A percentile compares a stretch with the other conserved stretches of the same genome.
phyloP scores from a whole-genome alignment of 2,888 invertebrate genomes.

The Poecilobothrus nobilitatus region DNA sequence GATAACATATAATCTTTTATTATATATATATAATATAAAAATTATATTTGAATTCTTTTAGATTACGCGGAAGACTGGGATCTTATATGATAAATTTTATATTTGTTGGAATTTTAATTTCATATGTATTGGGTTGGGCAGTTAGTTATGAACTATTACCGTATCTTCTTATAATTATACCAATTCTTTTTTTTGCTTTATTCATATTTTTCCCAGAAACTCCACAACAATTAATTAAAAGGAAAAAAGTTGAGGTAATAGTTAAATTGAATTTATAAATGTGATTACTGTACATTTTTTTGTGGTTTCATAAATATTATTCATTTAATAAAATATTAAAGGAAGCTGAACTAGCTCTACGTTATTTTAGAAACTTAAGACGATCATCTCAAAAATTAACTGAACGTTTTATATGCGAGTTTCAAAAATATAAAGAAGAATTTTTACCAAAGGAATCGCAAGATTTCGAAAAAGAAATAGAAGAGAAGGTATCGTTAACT shows the following conservation, averaged over 20 bases:
- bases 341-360: constrained; percentile 36
- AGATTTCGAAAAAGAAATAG: constrained; percentile 17
- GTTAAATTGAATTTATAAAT: too few species aligned
- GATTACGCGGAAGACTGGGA: constrained; percentile 38
- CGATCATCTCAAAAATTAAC: constrained; percentile 28
- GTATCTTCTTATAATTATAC: too few species aligned
- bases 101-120: constrained; percentile 35
- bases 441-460: constrained; percentile 23
- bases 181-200: constrained; percentile 31
- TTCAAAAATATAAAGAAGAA: constrained; percentile 32
- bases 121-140: constrained; percentile 34
- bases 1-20: not conserved
- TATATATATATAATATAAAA: not conserved
- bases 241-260: constrained; percentile 28
- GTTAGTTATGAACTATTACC: constrained; percentile 31
- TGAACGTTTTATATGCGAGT: constrained; percentile 32
- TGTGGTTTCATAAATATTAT: too few species aligned
- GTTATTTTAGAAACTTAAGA: constrained; percentile 36
- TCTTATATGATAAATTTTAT: constrained; percentile 35
- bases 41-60: too few species aligned
- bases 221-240: constrained; percentile 34
- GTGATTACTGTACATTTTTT: too few species aligned
- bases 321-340: too few species aligned
- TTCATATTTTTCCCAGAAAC: constrained; percentile 39
- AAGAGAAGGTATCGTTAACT: constrained; percentile 19